phyloP scores from a whole-genome alignment of 1,140 invertebrate genomes.

The Microplitis mediator region DNA sequence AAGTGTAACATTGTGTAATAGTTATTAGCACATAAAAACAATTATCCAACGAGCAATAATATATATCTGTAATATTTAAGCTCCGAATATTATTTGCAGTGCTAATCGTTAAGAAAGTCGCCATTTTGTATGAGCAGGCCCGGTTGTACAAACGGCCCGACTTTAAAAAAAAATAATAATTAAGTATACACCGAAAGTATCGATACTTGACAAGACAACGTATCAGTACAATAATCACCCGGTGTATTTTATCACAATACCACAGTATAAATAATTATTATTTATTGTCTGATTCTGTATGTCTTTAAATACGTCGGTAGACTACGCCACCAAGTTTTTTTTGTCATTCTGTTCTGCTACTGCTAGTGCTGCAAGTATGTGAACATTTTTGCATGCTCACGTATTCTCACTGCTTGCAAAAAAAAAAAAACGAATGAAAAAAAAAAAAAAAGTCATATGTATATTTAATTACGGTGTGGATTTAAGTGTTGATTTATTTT shows the following conservation, averaged over 20 bases:
- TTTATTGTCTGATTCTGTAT: not conserved
- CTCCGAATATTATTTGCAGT: conserved; percentile 38
- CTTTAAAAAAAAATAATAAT: conserved; percentile 45
- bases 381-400: conserved; percentile 12
- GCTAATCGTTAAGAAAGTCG: conserved; percentile 57
- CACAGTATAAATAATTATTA: not conserved
- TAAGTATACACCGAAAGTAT: conserved; percentile 39
- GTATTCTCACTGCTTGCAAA: not conserved
- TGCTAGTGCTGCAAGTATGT: not conserved
- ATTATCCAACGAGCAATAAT: not conserved
- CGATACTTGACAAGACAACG: conserved; percentile 37
- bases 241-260: conserved; percentile 6
- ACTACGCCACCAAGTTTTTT: conserved; percentile 1
- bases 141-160: conserved; percentile 48
- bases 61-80: too few relatives aligned
- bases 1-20: not conserved
- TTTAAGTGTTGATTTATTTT: too few relatives aligned
- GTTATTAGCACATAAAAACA: conserved; percentile 11
- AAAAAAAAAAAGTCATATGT: not conserved
- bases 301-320: not conserved
- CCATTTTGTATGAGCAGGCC: conserved; percentile 60
- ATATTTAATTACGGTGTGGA: not conserved
- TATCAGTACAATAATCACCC: conserved; percentile 38
- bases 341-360: not conserved
- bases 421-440: too few relatives aligned